Evolutionary conservation across 2,113 vertebrate genomes (phyloP).

Genomic region (Callopanchax toddi): DNA sequence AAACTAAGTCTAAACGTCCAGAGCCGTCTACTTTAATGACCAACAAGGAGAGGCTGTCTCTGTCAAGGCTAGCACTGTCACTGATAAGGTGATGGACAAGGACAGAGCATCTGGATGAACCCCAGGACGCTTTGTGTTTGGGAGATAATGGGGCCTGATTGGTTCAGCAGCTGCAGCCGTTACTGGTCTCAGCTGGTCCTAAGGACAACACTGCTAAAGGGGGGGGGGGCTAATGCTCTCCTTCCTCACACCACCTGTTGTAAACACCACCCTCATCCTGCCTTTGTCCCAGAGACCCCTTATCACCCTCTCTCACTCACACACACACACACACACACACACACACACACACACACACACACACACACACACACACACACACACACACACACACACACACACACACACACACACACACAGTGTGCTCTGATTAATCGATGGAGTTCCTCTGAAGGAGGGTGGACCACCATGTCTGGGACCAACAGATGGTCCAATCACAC

Average conservation of each 20-base stretch:
- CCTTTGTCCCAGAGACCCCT: slow-evolving; percentile 49
- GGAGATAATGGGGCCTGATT: slow-evolving; percentile 41
- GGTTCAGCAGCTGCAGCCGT: slow-evolving; percentile 54
- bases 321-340: slow-evolving; percentile 36
- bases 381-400: slow-evolving; percentile 24
- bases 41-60: too few relatives aligned
- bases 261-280: slow-evolving; percentile 40
- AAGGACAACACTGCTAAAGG: slow-evolving; percentile 52
- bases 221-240: slow-evolving; percentile 58
- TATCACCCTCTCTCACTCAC: slow-evolving; percentile 29
- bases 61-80: too few relatives aligned
- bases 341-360: slow-evolving; percentile 33
- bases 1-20: too few relatives aligned
- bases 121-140: neutral
- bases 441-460: slow-evolving; percentile 62
- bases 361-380: slow-evolving; percentile 8
- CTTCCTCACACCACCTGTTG: slow-evolving; percentile 82
- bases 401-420: slow-evolving; percentile 39
- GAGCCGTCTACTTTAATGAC: too few relatives aligned
- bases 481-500: slow-evolving; percentile 59
- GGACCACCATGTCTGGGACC: slow-evolving; percentile 58
- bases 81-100: too few relatives aligned
- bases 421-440: slow-evolving; percentile 77
- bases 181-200: slow-evolving; percentile 64
- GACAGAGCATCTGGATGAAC: too few relatives aligned